These are phyloP conservation scores for Phymanthus crucifer DNA, from an alignment of 92 coral and sea anemone genomes.

Conservation along the genomic window DNA sequence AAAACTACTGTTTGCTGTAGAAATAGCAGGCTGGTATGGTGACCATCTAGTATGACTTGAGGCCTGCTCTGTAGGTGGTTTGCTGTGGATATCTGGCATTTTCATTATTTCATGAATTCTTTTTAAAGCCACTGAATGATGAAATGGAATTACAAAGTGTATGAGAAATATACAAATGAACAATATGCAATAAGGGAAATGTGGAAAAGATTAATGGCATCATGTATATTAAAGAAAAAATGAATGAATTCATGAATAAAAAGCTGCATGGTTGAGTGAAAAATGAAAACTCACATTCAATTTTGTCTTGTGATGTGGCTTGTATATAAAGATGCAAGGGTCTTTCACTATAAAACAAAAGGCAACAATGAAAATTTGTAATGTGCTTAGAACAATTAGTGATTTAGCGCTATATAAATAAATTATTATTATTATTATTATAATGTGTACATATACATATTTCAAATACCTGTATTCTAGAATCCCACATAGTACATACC, in stretches of 20 bases:
- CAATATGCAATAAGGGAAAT: background rate
- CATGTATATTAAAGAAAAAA: background rate
- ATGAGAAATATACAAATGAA: background rate
- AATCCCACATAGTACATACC: slow-evolving; percentile 38
- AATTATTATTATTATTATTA: no score
- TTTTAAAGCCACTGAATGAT: slow-evolving; percentile 74
- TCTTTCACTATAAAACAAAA: slow-evolving; percentile 56
- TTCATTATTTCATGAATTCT: slow-evolving; percentile 76
- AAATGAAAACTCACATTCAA: slow-evolving; percentile 70
- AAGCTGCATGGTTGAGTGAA: background rate
- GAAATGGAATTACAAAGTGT: background rate
- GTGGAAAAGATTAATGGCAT: background rate
- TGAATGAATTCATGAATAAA: background rate
- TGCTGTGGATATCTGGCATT: slow-evolving; percentile 61
- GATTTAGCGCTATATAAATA: background rate
- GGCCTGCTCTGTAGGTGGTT: slow-evolving; percentile 36
- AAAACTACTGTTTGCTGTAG: slow-evolving; percentile 10
- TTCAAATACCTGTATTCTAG: background rate
- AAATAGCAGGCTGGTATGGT: slow-evolving; percentile 6
- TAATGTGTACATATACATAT: no score
- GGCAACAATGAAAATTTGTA: background rate
- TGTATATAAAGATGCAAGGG: slow-evolving; percentile 85
- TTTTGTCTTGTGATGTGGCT: slow-evolving; percentile 78
- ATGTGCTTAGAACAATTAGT: background rate
- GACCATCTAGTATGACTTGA: slow-evolving; percentile 36